Conservation (phyloP, 2,797 vertebrate genomes). For the Takifugu ocellatus region DNA sequence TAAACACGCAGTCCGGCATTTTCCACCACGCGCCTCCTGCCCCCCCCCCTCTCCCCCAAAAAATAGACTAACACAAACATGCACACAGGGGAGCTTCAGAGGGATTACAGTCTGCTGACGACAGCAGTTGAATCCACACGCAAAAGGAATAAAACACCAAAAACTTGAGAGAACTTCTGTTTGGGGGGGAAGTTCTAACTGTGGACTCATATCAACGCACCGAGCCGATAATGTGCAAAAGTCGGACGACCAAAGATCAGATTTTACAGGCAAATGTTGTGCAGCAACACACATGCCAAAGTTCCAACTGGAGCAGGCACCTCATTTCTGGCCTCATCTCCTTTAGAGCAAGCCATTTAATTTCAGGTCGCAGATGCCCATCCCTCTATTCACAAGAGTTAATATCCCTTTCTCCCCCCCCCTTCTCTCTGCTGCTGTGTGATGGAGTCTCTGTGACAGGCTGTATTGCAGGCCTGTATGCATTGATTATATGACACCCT, state of each 20-base stretch:
- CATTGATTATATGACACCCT: slow-evolving; percentile 78
- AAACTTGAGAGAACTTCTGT: slow-evolving; percentile 70
- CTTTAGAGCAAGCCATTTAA: slow-evolving; percentile 60
- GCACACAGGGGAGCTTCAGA: slow-evolving; percentile 82
- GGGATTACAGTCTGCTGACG: slow-evolving; percentile 97
- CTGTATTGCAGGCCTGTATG: slow-evolving; percentile 73
- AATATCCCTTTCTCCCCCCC: slow-evolving; percentile 65
- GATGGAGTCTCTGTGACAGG: slow-evolving; percentile 71
- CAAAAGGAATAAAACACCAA: slow-evolving; percentile 57
- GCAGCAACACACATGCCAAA: slow-evolving; percentile 39
- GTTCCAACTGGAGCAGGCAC: slow-evolving; percentile 24
- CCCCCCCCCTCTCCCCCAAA: not conserved
- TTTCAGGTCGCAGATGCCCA: slow-evolving; percentile 55
- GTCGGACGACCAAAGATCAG: not conserved
- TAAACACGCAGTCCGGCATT: slow-evolving; percentile 81
- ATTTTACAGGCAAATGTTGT: slow-evolving; percentile 37
- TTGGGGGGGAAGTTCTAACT: slow-evolving; percentile 52
- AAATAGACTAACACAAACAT: slow-evolving; percentile 60
- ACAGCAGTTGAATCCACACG: slow-evolving; percentile 80
- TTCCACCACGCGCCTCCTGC: slow-evolving; percentile 62
- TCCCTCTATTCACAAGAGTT: slow-evolving; percentile 66
- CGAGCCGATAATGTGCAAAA: not conserved
- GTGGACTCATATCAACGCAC: slow-evolving; percentile 13
- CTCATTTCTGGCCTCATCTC: slow-evolving; percentile 61
- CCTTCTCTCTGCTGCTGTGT: slow-evolving; percentile 45